Conservation (phyloP, 2,113 vertebrate genomes). For the Bettongia penicillata region DNA sequence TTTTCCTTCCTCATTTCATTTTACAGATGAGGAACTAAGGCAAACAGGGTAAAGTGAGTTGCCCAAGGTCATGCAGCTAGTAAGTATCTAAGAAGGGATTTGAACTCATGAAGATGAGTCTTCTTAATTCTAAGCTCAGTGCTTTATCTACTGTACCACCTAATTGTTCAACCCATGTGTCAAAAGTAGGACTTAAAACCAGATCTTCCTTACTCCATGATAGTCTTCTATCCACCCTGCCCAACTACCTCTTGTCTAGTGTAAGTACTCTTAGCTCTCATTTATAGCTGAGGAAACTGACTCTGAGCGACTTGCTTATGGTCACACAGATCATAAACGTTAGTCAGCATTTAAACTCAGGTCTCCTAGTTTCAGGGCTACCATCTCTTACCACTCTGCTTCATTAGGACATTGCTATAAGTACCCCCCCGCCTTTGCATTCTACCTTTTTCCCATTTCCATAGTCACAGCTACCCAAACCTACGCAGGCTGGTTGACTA, state of each 20-base stretch:
- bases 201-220: neutral
- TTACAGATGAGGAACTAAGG: no score
- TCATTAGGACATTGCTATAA: neutral
- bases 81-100: neutral
- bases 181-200: neutral
- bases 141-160: no score
- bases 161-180: neutral
- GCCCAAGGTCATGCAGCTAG: neutral
- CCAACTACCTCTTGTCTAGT: neutral
- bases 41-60: neutral
- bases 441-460: neutral
- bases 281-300: neutral
- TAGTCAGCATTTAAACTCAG: neutral
- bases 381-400: neutral
- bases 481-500: neutral
- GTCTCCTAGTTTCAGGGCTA: neutral
- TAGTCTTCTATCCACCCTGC: neutral
- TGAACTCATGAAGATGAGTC: neutral
- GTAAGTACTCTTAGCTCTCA: neutral
- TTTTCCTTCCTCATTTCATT: neutral
- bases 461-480: neutral
- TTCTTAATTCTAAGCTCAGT: no score
- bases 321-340: neutral
- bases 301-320: neutral
- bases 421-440: neutral